Percentiles rank a stretch among this genome's conserved stretches.
Evolutionary conservation across 2,113 vertebrate genomes (phyloP).

Genomic region (Ophthalmotilapia sp.): DNA sequence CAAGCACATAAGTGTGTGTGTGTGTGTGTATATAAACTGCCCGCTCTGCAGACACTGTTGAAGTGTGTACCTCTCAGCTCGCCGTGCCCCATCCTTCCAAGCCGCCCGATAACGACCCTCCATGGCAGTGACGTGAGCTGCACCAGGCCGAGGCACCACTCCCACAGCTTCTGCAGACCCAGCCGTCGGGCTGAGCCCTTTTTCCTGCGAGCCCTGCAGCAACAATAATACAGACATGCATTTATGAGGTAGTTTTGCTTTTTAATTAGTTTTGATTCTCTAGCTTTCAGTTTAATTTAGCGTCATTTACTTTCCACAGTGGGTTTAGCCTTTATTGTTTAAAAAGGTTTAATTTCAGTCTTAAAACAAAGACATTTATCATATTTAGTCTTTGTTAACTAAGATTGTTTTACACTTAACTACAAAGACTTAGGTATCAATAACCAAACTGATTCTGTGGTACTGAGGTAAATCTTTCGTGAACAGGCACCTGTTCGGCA

Average conservation of each 20-base stretch:
- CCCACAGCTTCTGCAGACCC: slow-evolving; percentile 97
- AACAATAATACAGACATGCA: background rate
- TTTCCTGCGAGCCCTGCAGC: slow-evolving; percentile 90
- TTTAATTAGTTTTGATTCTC: background rate
- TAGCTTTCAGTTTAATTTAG: background rate
- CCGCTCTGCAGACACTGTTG: background rate
- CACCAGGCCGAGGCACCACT: slow-evolving; percentile 93
- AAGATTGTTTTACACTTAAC: background rate
- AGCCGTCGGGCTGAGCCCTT: slow-evolving; percentile 91
- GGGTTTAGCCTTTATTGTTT: background rate
- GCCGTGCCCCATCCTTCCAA: slow-evolving; percentile 95
- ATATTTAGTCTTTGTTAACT: background rate
- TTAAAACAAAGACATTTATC: background rate
- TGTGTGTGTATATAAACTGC: rapidly evolving
- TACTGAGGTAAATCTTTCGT: background rate
- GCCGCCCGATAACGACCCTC: slow-evolving; percentile 96
- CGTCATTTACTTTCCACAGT: background rate
- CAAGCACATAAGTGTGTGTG: background rate
- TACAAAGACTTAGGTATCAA: background rate
- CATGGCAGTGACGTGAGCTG: slow-evolving; percentile 97
- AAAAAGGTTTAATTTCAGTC: background rate
- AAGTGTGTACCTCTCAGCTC: slow-evolving; percentile 86
- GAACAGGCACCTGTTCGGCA: slow-evolving; percentile 80
- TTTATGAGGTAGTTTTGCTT: background rate
- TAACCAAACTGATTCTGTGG: background rate